phyloP scores from a whole-genome alignment of 2,797 vertebrate genomes.

The Somateria mollissima region DNA sequence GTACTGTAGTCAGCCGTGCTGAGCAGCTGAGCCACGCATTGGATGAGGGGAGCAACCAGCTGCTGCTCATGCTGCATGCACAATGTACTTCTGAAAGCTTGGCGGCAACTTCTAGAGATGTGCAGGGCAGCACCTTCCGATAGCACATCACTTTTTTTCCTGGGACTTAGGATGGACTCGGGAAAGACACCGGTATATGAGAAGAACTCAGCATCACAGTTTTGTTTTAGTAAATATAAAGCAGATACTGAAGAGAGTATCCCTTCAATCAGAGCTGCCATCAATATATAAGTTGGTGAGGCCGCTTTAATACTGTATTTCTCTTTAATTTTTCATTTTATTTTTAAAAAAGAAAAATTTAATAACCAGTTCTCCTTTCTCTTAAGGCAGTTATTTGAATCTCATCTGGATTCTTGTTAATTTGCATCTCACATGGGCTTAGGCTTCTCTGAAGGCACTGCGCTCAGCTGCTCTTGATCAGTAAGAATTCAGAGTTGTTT shows the following conservation, averaged over 20 bases:
- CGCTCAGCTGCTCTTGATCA: not conserved
- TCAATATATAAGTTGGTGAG: not conserved
- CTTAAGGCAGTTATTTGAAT: not conserved
- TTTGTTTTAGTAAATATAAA: not conserved
- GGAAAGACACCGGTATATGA: not conserved
- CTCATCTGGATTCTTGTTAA: not conserved
- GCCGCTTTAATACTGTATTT: not conserved
- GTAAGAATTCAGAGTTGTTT: not conserved
- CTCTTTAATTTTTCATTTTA: not conserved
- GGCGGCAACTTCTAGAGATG: not conserved
- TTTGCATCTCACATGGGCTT: not conserved
- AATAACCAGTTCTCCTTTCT: not conserved
- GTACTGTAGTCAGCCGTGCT: not conserved
- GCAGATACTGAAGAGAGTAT: not conserved
- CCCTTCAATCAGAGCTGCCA: not conserved
- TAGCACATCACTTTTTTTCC: not conserved
- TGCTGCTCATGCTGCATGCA: not conserved
- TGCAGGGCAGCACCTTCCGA: not conserved
- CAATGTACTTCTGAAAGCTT: not conserved
- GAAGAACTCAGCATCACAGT: not conserved
- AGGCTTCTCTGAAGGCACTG: not conserved
- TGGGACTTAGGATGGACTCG: not conserved
- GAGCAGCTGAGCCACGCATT: slow-evolving; percentile 17
- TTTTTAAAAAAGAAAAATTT: not conserved
- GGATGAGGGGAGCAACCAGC: not conserved